Evolutionary conservation across 2,113 vertebrate species (phyloP).

Genomic region (Empidonax alnorum): DNA sequence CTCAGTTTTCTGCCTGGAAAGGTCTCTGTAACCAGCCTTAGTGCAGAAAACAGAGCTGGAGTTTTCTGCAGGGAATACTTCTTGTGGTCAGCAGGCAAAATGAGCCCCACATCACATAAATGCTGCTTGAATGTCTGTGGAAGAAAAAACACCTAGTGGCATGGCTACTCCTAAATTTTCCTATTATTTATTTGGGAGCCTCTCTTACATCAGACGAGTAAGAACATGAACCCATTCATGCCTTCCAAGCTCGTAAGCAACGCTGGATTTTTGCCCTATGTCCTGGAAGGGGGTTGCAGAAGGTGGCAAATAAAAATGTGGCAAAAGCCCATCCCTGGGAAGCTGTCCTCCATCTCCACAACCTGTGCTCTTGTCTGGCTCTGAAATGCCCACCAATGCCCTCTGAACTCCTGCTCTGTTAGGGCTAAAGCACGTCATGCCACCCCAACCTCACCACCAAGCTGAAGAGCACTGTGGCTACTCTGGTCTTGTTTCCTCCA

Average conservation of each 20-base stretch:
- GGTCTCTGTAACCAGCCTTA: not conserved
- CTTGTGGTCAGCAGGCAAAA: not conserved
- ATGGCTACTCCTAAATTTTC: not conserved
- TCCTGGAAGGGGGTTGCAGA: not conserved
- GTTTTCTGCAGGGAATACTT: not conserved
- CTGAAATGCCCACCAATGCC: not conserved
- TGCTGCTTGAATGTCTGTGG: not conserved
- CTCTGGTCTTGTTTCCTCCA: not conserved
- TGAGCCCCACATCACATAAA: not conserved
- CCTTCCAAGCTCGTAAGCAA: not conserved
- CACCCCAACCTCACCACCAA: not conserved
- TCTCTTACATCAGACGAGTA: not conserved
- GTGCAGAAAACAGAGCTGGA: not conserved
- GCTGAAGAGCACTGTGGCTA: not conserved
- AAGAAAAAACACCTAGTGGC: not conserved
- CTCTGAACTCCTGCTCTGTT: not conserved
- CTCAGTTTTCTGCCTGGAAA: not conserved
- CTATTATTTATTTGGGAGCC: not conserved
- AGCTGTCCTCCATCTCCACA: not conserved
- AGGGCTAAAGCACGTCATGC: not conserved
- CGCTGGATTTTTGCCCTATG: fast-evolving
- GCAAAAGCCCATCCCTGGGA: not conserved
- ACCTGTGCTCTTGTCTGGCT: not conserved
- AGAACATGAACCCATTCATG: not conserved
- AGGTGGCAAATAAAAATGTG: not conserved